phyloP scores from a whole-genome alignment of 2,113 vertebrate species.

The Oreochromis niloticus region DNA sequence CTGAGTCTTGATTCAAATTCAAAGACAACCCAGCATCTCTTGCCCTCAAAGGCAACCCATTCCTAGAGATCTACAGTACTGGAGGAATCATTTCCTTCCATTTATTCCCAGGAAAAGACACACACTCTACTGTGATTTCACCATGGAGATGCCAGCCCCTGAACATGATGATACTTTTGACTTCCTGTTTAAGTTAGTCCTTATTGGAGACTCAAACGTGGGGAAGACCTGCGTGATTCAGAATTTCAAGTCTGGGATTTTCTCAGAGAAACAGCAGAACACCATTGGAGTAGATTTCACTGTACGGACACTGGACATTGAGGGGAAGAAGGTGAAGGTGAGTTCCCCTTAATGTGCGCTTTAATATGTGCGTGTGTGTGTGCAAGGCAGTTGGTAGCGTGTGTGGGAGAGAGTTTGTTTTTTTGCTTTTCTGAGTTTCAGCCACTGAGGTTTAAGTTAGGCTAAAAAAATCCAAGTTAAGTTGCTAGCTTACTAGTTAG shows the following conservation, averaged over 20 bases:
- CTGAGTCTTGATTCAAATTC: not conserved
- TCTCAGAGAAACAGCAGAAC: conserved; percentile 85
- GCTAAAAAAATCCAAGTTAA: not conserved
- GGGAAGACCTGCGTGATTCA: conserved; percentile 96
- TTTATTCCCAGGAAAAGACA: not conserved
- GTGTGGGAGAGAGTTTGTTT: rapidly evolving
- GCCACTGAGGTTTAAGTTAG: rapidly evolving
- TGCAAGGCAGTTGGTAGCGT: not conserved
- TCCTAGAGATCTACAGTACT: not conserved
- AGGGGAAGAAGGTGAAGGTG: conserved; percentile 93
- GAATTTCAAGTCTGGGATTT: conserved; percentile 86
- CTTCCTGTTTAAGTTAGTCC: conserved; percentile 94
- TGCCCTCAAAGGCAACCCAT: not conserved
- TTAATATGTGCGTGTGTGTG: not conserved
- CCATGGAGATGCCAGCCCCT: conserved; percentile 73
- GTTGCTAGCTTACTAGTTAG: not conserved
- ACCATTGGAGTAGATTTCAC: conserved; percentile 98
- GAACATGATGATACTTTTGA: conserved; percentile 84
- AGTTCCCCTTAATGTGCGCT: not conserved
- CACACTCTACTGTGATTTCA: not conserved
- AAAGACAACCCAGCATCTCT: not conserved
- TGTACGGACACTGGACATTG: conserved; percentile 83
- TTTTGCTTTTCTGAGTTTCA: not conserved
- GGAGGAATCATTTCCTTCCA: not conserved
- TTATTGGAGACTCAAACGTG: conserved; percentile 94